These are phyloP conservation scores for Aphis craccivora DNA, from an alignment of 1,140 invertebrate species.

Conservation along the genomic window DNA sequence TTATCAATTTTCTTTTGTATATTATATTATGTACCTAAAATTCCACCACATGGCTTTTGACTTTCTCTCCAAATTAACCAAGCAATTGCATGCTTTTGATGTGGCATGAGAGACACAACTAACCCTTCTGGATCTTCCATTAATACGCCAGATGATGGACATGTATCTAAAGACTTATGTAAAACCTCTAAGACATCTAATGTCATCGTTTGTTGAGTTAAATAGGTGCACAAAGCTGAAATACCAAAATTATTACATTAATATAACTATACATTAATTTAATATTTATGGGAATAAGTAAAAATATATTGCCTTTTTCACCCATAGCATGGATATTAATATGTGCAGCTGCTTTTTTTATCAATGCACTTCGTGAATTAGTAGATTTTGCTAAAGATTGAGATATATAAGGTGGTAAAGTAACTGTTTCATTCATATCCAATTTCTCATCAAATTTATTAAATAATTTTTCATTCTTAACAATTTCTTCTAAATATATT, in stretches of 20 bases:
- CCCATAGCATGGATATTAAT: not conserved
- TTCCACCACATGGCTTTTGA: slow-evolving; percentile 82
- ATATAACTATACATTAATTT: not conserved
- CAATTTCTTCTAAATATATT: too few species aligned
- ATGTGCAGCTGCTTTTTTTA: not conserved
- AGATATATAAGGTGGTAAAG: too few species aligned
- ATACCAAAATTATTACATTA: not conserved
- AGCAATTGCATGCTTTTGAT: slow-evolving; percentile 85
- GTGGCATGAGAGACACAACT: slow-evolving; percentile 75
- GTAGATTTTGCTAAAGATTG: too few species aligned
- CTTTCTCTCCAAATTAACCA: slow-evolving; percentile 91
- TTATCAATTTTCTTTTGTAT: not conserved
- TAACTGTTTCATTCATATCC: too few species aligned
- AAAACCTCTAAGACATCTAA: slow-evolving; percentile 75
- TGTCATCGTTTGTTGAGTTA: slow-evolving; percentile 73
- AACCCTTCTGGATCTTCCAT: slow-evolving; percentile 73
- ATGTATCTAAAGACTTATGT: slow-evolving; percentile 74
- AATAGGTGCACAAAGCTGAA: slow-evolving; percentile 69
- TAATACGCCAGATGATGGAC: slow-evolving; percentile 70
- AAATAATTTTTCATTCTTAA: too few species aligned
- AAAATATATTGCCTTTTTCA: not conserved
- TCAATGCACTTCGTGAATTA: not conserved
- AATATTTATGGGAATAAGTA: not conserved
- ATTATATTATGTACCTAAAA: slow-evolving; percentile 67
- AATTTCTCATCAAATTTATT: too few species aligned